Conservation (phyloP, 2,113 vertebrate genomes). For the Tringa solitaria region DNA sequence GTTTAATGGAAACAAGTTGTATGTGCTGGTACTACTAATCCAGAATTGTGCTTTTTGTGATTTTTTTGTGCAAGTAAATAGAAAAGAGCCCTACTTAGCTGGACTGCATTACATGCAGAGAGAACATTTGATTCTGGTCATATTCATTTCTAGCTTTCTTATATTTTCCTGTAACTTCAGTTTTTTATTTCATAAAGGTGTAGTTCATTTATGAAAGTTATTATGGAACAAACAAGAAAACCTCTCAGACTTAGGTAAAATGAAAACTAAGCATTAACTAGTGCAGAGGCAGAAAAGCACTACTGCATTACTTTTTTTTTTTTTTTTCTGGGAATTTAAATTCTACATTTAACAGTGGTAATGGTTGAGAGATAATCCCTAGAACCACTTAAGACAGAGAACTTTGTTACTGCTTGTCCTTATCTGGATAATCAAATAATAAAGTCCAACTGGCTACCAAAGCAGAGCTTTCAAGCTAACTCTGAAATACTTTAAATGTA, state of each 20-base stretch:
- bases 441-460: slow-evolving; percentile 74
- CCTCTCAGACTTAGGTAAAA: neutral
- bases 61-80: neutral
- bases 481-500: slow-evolving; percentile 78
- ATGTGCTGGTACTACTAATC: neutral
- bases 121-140: neutral
- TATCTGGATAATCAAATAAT: slow-evolving; percentile 80
- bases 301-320: neutral
- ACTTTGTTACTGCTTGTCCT: slow-evolving; percentile 71
- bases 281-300: slow-evolving; percentile 34
- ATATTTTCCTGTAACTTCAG: neutral
- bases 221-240: slow-evolving; percentile 5
- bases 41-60: neutral
- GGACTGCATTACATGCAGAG: neutral
- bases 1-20: neutral
- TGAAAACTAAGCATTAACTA: slow-evolving; percentile 18
- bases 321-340: slow-evolving; percentile 55
- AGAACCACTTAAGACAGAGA: slow-evolving; percentile 70
- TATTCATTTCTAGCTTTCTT: neutral
- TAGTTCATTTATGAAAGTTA: neutral
- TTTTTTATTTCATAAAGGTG: neutral
- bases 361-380: slow-evolving; percentile 72
- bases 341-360: slow-evolving; percentile 69
- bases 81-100: neutral
- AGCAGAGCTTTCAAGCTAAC: slow-evolving; percentile 71